These are phyloP conservation scores for Mirza zaza DNA, from an alignment of 2,113 vertebrate species.

Conservation along the genomic window DNA sequence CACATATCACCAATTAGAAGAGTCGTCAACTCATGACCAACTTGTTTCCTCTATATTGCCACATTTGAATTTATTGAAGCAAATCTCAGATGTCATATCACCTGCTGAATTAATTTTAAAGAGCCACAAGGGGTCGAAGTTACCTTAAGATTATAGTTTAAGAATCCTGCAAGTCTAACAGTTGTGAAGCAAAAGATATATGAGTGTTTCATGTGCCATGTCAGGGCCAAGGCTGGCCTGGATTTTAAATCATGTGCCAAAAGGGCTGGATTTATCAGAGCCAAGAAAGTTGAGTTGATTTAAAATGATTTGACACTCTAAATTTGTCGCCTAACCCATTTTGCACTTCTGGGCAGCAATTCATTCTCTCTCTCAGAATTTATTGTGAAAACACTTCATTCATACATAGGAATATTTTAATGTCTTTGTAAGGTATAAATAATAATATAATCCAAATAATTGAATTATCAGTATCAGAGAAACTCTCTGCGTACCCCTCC, in stretches of 20 bases:
- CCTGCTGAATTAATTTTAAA: neutral
- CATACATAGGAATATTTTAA: neutral
- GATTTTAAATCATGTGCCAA: neutral
- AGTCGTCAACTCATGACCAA: neutral
- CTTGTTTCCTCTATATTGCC: neutral
- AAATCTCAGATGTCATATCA: neutral
- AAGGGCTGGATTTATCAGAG: neutral
- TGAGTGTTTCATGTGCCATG: neutral
- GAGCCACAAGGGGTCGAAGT: neutral
- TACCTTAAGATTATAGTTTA: neutral
- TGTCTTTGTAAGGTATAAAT: neutral
- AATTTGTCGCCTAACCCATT: neutral
- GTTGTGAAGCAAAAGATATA: neutral
- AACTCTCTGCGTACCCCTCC: neutral
- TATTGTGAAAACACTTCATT: neutral
- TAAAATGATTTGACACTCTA: neutral
- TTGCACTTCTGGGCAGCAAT: neutral
- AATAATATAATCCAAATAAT: neutral
- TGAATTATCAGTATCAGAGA: neutral
- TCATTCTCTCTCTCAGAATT: neutral
- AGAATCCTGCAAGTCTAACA: neutral
- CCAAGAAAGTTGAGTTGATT: neutral
- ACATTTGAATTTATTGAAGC: neutral
- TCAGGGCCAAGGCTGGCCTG: neutral
- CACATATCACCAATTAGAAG: neutral